Evolutionary conservation across 2,113 vertebrate genomes (phyloP).

Genomic region (Rhinolophus ferrumequinum): DNA sequence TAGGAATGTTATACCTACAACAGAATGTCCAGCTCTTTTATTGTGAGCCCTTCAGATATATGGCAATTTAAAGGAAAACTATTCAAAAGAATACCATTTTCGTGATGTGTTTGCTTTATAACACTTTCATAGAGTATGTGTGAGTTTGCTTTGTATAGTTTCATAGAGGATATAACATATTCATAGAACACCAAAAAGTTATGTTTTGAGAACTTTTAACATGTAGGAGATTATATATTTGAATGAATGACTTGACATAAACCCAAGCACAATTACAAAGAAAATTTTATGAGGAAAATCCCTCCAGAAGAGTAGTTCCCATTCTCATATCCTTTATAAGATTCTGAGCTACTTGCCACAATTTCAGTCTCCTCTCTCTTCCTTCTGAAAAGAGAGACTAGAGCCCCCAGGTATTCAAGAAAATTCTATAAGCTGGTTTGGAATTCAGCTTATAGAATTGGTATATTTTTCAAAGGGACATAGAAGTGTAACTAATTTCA

Average conservation of each 20-base stretch:
- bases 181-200: conserved; percentile 1
- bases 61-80: conserved; percentile 5
- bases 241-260: conserved; percentile 16
- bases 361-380: background rate
- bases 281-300: conserved; percentile 35
- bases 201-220: conserved; percentile 1
- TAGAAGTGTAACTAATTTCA: background rate
- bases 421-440: conserved; percentile 21
- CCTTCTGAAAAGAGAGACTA: background rate
- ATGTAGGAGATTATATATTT: conserved; percentile 13
- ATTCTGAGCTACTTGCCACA: background rate
- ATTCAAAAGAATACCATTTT: background rate
- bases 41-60: background rate
- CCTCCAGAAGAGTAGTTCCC: conserved; percentile 12
- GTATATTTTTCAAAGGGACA: background rate
- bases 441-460: background rate
- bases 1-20: background rate
- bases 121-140: background rate
- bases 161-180: background rate
- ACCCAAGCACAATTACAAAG: background rate
- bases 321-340: background rate
- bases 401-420: background rate
- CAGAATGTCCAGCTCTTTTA: conserved; percentile 24
- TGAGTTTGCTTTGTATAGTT: conserved; percentile 3
- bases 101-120: conserved; percentile 28